Base-by-base conservation (phyloP, 2,888 invertebrate genomes). In the Amblyteles armatorius region DNA sequence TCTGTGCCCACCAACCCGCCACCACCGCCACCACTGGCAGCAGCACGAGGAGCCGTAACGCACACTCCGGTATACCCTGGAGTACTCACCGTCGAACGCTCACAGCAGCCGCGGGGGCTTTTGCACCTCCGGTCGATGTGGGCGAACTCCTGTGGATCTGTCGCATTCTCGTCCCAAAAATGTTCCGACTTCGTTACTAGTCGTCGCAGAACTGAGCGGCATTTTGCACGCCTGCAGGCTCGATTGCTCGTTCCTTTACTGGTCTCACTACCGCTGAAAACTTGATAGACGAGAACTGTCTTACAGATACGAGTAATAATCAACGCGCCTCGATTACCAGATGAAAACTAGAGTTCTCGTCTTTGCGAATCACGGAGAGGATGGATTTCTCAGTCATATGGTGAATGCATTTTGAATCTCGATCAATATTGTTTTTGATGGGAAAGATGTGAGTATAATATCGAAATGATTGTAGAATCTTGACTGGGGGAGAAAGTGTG, bases 21-120 rank as follows among this genome's bases (percentile, higher is more conserved):
- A 33, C 63, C 63, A 7, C 60, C 29, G 63, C 63, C 16, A 63
- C 63, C 33, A n/a, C 65, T 40, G 40, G 67, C 44, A 40, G 79
- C 78, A 73, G 79, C 78, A 73, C 33, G 69, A 79, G 79, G 80
- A 78, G 78, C 74, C 79, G 71, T 77, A 63, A 68, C 72, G 79
- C 55, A 67, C 36, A 52, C 55, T 52, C 65, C 33, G 33, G 36
- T 76, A 74, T 79, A 79, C 60, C 68, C 74, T 3, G 52, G 22
- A 29, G 44, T 63, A 50, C 65, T 76, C 71, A 29, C 71, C 40
- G 52, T 76, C 69, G 36, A 55, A 83, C 69, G 69, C 73, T 83
- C 48, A 68, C 78, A 80, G 80, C 76, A 77, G 79, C 83, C 80
- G 72, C 80, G 29, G 65, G 77, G 77, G 80, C 68, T 85, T 85